A percentile compares a stretch with the other conserved stretches of the same genome.
Evolutionary conservation across 1,140 invertebrate genomes (phyloP).

Genomic region (Coptotermes formosanus): DNA sequence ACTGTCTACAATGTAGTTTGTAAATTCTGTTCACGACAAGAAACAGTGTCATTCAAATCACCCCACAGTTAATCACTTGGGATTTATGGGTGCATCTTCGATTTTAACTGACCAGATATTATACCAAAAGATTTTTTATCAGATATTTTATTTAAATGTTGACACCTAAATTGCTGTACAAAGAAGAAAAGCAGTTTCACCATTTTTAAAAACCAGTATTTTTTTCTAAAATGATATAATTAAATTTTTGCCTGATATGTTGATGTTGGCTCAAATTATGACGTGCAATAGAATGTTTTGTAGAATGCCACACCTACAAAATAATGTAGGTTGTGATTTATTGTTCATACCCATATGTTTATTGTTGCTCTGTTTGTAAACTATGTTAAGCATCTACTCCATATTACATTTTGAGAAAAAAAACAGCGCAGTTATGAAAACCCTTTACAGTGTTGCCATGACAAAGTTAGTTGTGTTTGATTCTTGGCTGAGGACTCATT

Average conservation of each 20-base stretch:
- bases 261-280: constrained; percentile 20
- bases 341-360: constrained; percentile 16
- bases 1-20: neutral
- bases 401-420: constrained; percentile 2
- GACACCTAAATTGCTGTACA: neutral
- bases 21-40: neutral
- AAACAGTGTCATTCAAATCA: neutral
- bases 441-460: neutral
- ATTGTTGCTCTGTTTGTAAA: constrained; percentile 19
- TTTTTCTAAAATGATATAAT: neutral
- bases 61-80: neutral
- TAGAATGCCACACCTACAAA: neutral
- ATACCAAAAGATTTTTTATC: constrained; percentile 6
- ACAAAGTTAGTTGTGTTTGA: neutral
- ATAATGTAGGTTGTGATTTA: neutral
- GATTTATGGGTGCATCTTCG: neutral
- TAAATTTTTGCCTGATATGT: neutral
- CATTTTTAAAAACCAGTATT: constrained; percentile 10
- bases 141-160: neutral
- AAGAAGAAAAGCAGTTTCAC: neutral
- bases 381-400: neutral
- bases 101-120: constrained; percentile 2
- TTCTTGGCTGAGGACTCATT: neutral
- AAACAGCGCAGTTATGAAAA: neutral
- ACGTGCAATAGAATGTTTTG: constrained; percentile 24